Evolutionary conservation across 1,140 invertebrate genomes (phyloP).

Genomic region (Bradysia coprophila): DNA sequence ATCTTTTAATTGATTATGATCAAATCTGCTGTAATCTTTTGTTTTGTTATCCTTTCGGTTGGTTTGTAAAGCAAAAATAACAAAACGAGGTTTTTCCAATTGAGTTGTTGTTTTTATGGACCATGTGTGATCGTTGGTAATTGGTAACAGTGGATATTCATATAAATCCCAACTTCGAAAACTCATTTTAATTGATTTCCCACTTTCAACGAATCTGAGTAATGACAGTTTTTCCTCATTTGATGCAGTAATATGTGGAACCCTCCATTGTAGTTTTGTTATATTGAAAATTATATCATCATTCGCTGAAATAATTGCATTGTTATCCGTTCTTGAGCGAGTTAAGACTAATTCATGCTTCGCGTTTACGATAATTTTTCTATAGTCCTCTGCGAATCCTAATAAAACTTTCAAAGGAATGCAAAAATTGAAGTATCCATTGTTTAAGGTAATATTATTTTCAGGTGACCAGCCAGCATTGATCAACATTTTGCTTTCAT

Average conservation of each 20-base stretch:
- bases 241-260: constrained; percentile 9
- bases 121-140: constrained; percentile 12
- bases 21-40: constrained; percentile 8
- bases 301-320: constrained; percentile 2
- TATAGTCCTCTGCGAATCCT: constrained; percentile 26
- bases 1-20: constrained; percentile 11
- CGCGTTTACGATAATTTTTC: constrained; percentile 22
- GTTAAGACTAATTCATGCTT: constrained; percentile 26
- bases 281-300: constrained; percentile 3
- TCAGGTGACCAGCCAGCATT: constrained; percentile 1
- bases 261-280: constrained; percentile 7
- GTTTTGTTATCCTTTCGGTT: constrained; percentile 6
- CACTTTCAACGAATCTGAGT: constrained; percentile 10
- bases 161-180: constrained; percentile 20
- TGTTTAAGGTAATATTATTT: neutral
- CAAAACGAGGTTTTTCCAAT: constrained; percentile 13
- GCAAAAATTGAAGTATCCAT: constrained; percentile 15
- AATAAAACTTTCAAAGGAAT: constrained; percentile 21
- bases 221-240: constrained; percentile 9
- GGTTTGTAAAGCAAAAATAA: constrained; percentile 11
- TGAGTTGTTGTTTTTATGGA: constrained; percentile 13
- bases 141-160: constrained; percentile 19
- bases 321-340: constrained; percentile 14
- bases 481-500: neutral
- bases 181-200: constrained; percentile 9